Evolutionary conservation across 1,140 invertebrate species (phyloP), one percentile per base, ranked within the genome.

Genomic region (Drosophila ficusphila): DNA sequence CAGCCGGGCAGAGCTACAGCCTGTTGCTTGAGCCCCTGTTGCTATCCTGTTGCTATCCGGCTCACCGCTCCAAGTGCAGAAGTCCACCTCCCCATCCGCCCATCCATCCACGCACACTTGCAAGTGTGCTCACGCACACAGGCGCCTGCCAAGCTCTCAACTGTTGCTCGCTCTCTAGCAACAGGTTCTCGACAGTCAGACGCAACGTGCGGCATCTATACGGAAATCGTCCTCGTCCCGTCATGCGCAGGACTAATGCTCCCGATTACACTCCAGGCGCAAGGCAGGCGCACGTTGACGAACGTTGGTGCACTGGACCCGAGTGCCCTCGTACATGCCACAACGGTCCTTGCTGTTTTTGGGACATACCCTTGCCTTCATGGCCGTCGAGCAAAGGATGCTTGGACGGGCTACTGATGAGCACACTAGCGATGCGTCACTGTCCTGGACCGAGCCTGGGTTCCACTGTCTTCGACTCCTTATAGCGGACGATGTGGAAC

Each of bases 81-180:
- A 21, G 39, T 16, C 19, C 62, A 67, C 62, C 48, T 4, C 9
- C 19, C 64, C 44, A 67, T 44, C 16, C 12, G 0, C 14, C 23
- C 11, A 52, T 31, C 38, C 31, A 23, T 12, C 7, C 18, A 53
- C 36, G 7, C 39, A 69, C 42, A 79, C 78, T 57, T 49, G 3
- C n/a, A 9, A 39, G 11, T 12, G 39, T 47, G 34, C 29, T 36
- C 29, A 44, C 53, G 14, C 25, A 65, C 19, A 52, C 31, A 42
- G 42, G 36, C 16, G 36, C 16, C 27, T 33, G n/a, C 36, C 39
- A 52, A 53, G 41, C 67, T 82, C 56, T 78, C 77, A 90, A 89
- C 89, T 90, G 89, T 90, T 90, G 83, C 89, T 90, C 77, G 70
- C 72, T 79, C 69, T 77, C 69, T 83, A 90, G 88, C 88, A 90